Base-by-base conservation (phyloP, 1,140 invertebrate genomes). In the Lerema accius region DNA sequence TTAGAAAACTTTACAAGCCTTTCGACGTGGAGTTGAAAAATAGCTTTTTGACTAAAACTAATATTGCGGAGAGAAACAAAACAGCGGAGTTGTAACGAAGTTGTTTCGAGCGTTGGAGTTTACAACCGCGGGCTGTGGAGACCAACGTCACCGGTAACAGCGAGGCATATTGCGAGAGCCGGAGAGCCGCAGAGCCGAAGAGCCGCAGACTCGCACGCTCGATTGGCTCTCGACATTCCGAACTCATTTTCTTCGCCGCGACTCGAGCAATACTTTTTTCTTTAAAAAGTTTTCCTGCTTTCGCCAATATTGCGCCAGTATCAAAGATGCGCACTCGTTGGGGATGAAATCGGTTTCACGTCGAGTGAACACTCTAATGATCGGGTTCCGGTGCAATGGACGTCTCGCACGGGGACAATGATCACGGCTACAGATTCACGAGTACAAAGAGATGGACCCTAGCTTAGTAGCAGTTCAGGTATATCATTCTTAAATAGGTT, bases 11-110 rank as follows among this genome's bases (percentile, higher is more conserved):
- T 90, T 78, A 69, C 71, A 80, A 83, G 79, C 78, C 79, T 87
- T 85, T 86, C 82, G 78, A 80, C 82, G 81, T 71, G 74, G 78
- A 72, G 68, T 80, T 90, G 83, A 87, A 87, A 89, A 90, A 89
- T 90, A 85, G 86, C 84, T 84, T 89, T 90, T 86, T 84, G 84
- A 83, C 86, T 83, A 84, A 87, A 90, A 90, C 87, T 89, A 90
- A 90, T 90, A 90, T 89, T 80, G 77, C 74, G 60, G 76, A 67
- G 59, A 79, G 79, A 85, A 87, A 88, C 85, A 86, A 87, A 86
- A 89, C 84, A 85, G 67, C 69, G 69, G 82, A 85, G 84, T 83
- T 85, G 82, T 86, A 87, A 84, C 84, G 80, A 86, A 86, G 82
- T 89, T 89, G 86, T 85, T 89, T 78, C 69, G 65, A 63, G 60